A percentile compares a stretch with the other conserved stretches of the same genome.
Conservation (phyloP, 2,113 vertebrate species). For the Pedionomus torquatus region DNA sequence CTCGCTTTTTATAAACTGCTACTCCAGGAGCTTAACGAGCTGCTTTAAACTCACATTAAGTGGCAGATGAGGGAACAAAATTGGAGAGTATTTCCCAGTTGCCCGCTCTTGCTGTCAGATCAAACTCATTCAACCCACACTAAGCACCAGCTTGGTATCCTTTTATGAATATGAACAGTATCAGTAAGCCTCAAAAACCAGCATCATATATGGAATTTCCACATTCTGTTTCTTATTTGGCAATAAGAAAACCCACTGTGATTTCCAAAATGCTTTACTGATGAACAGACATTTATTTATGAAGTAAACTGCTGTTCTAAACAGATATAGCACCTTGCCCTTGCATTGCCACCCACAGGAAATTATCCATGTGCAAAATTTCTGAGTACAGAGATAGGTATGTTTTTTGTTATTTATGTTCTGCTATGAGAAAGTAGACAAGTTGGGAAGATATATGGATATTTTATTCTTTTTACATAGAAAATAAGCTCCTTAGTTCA, state of each 20-base stretch:
- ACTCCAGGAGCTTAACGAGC: neutral
- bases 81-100: neutral
- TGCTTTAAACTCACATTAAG: neutral
- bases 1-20: neutral
- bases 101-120: neutral
- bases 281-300: neutral
- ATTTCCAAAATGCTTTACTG: neutral
- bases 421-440: neutral
- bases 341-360: neutral
- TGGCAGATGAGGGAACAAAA: neutral
- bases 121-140: neutral
- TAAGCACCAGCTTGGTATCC: neutral
- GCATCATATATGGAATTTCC: neutral
- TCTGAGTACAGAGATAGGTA: neutral
- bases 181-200: neutral
- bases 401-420: neutral
- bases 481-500: neutral
- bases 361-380: neutral
- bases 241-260: neutral
- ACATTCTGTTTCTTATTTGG: neutral
- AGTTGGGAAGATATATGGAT: neutral
- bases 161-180: neutral
- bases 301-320: neutral
- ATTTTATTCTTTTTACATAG: neutral
- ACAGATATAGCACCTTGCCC: neutral